These are phyloP conservation scores for Synergus gifuensis DNA, from an alignment of 2,888 invertebrate genomes.

Conservation along the genomic window DNA sequence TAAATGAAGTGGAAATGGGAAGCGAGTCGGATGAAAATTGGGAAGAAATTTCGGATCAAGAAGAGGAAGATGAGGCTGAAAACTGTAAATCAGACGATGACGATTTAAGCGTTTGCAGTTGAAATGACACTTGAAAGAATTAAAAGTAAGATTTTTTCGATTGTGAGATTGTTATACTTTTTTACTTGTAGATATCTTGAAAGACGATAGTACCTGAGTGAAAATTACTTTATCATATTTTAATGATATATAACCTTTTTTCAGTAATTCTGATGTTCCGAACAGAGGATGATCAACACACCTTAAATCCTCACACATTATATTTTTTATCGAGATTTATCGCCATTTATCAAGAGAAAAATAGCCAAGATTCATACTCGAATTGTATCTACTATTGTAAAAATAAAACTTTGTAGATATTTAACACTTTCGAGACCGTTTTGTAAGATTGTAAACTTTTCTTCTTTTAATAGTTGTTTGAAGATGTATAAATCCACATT, in stretches of 20 bases:
- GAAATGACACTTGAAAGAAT: slow-evolving; percentile 44
- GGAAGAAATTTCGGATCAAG: slow-evolving; percentile 73
- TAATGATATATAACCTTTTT: slow-evolving; percentile 12
- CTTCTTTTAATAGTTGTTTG: slow-evolving; percentile 14
- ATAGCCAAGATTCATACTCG: slow-evolving; percentile 6
- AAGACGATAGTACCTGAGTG: not conserved
- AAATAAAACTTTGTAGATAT: slow-evolving; percentile 29
- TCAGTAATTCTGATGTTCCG: not conserved
- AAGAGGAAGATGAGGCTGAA: slow-evolving; percentile 65
- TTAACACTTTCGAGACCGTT: not conserved
- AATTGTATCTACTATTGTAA: slow-evolving; percentile 17
- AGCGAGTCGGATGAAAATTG: slow-evolving; percentile 74
- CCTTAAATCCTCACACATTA: not conserved
- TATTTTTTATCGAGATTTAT: slow-evolving; percentile 23
- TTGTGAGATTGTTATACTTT: not conserved
- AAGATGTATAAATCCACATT: not conserved
- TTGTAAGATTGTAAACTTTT: slow-evolving; percentile 22
- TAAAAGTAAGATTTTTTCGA: slow-evolving; percentile 11
- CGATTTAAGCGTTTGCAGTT: slow-evolving; percentile 64
- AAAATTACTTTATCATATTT: not conserved
- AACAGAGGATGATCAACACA: not conserved
- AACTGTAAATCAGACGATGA: slow-evolving; percentile 68
- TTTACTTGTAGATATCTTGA: not conserved
- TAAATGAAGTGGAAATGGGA: slow-evolving; percentile 68
- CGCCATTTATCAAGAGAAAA: not conserved